phyloP scores from a whole-genome alignment of 2,113 vertebrate genomes.

The Brienomyrus brachyistius region DNA sequence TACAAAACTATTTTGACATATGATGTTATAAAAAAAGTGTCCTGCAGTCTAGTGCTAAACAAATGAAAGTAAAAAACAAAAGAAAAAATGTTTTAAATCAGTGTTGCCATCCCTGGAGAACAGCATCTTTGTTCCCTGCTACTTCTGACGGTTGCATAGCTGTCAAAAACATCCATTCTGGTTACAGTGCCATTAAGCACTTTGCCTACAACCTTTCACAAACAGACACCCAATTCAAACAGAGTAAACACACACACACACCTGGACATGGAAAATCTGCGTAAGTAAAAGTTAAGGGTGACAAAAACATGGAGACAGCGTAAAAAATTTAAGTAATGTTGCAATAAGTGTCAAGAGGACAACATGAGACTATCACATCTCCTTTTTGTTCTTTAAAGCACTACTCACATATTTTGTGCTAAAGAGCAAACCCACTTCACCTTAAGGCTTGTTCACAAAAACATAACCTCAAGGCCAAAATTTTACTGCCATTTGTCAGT shows the following conservation, averaged over 20 bases:
- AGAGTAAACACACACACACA: neutral
- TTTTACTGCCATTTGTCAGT: neutral
- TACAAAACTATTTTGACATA: neutral
- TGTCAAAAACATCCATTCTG: neutral
- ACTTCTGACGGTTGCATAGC: neutral
- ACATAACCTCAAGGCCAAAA: neutral
- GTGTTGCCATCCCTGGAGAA: neutral
- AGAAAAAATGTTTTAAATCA: neutral
- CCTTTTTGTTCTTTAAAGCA: neutral
- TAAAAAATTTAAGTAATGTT: neutral
- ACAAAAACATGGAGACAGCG: neutral
- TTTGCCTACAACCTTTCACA: neutral
- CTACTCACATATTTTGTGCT: neutral
- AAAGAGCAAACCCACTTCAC: neutral
- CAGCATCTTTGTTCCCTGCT: neutral
- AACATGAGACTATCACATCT: neutral
- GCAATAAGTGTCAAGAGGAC: neutral
- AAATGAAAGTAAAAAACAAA: conserved; percentile 9
- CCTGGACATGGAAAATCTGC: neutral
- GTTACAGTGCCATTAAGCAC: neutral
- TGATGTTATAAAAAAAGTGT: neutral
- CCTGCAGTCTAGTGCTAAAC: neutral
- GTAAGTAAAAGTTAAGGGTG: neutral
- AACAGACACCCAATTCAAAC: conserved; percentile 3
- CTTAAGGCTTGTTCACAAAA: neutral